Evolutionary conservation across 2,888 invertebrate genomes (phyloP), one percentile per base, ranked within the genome.

Genomic region (Acheta domesticus): DNA sequence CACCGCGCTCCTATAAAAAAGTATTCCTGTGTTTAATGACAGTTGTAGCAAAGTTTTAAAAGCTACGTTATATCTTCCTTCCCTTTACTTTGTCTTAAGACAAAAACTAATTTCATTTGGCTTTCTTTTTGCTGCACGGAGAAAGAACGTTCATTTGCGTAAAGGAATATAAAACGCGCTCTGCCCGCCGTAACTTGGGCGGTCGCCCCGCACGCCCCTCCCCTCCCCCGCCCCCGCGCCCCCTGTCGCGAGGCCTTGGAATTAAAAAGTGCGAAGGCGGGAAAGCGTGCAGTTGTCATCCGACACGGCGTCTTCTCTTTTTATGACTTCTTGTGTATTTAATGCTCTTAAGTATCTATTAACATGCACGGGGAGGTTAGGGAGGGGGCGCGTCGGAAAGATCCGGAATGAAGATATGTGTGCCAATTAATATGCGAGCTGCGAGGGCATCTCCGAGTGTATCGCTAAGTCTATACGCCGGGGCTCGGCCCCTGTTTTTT

Each of bases 21-120:
- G 62, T 62, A 62, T 62, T 62, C 62, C 62, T n/a, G 62, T 62
- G 62, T 62, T 62, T 62, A 62, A 62, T 62, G 62, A 62, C 62
- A 62, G 62, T 62, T 62, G 62, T 62, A 62, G 62, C 62, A n/a
- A 62, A 62, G 62, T 62, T 62, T 62, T 62, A 62, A 62, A 62
- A 62, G 62, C 62, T 14, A 62, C 62, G 62, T 62, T 62, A 62
- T 62, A 62, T 62, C 62, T 62, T 62, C 62, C n/a, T 62, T n/a
- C 62, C 62, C 62, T 62, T 62, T n/a, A 62, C 62, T 62, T 62
- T 62, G 62, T 62, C 62, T 62, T 62, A 62, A 62, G 62, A n/a
- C 62, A 62, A 62, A 62, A 62, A 62, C 62, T 62, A 62, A 62
- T 62, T 62, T 62, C 62, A 62, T 62, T 62, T 62, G n/a, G 62